A percentile compares a stretch with the other conserved stretches of the same genome.
Conservation (phyloP, 2,888 invertebrate genomes). For the Pachliopta kotzebuea region DNA sequence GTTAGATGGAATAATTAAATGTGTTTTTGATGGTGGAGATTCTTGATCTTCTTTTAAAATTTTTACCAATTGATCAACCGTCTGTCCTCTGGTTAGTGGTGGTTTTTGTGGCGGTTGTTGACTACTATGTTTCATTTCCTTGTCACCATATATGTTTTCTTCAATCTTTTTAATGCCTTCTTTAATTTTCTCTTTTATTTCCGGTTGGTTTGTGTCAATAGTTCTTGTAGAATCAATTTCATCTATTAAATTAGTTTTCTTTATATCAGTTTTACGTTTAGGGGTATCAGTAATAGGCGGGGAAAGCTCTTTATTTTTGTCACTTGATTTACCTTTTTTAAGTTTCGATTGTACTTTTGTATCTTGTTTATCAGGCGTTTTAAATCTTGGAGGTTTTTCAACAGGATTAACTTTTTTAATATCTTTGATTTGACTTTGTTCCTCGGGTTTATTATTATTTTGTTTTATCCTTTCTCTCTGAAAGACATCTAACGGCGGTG, state of each 20-base stretch:
- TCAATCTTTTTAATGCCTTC: constrained; percentile 74
- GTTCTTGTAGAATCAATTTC: constrained; percentile 60
- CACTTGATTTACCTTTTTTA: constrained; percentile 63
- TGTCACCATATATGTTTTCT: constrained; percentile 72
- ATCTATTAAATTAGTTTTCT: constrained; percentile 61
- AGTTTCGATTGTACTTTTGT: constrained; percentile 64
- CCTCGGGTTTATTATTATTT: constrained; percentile 53
- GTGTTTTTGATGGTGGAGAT: constrained; percentile 83
- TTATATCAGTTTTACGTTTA: constrained; percentile 64
- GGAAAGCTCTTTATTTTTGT: constrained; percentile 58
- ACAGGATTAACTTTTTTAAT: constrained; percentile 70
- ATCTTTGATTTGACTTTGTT: constrained; percentile 40
- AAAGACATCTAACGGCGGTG: constrained; percentile 62
- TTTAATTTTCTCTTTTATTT: constrained; percentile 74
- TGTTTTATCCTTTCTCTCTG: constrained; percentile 59
- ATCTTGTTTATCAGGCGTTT: constrained; percentile 63
- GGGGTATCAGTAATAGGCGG: constrained; percentile 64
- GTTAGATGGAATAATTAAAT: constrained; percentile 82
- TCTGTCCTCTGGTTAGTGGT: constrained; percentile 84
- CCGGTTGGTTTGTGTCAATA: constrained; percentile 50
- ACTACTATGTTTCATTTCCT: constrained; percentile 86
- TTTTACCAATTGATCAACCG: constrained; percentile 89
- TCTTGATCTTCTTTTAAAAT: constrained; percentile 86
- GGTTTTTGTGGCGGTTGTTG: constrained; percentile 85
- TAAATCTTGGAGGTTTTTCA: constrained; percentile 70